phyloP scores from a whole-genome alignment of 2,797 vertebrate genomes.

The Malurus splendens region DNA sequence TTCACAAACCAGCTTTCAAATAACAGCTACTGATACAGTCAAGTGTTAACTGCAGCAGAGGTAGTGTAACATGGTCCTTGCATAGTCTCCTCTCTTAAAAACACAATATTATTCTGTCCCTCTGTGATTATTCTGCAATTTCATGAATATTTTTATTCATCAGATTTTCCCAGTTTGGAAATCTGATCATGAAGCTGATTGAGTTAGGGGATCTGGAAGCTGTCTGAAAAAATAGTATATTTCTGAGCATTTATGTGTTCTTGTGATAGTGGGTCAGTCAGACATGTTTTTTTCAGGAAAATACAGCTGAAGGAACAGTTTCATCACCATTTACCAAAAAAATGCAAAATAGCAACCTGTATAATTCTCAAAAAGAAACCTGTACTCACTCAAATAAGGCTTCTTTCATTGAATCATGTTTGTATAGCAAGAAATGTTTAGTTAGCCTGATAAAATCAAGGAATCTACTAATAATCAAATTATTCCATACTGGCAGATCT shows the following conservation, averaged over 20 bases:
- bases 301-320: not conserved
- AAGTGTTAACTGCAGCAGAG: not conserved
- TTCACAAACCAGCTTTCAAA: not conserved
- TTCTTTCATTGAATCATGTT: not conserved
- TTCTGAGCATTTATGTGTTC: not conserved
- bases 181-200: not conserved
- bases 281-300: not conserved
- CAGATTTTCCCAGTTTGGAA: constrained; percentile 35
- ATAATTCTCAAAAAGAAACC: not conserved
- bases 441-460: not conserved
- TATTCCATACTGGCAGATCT: not conserved
- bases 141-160: not conserved
- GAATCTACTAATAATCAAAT: not conserved
- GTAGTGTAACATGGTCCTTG: not conserved
- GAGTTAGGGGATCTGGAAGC: not conserved
- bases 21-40: not conserved
- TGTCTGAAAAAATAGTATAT: not conserved
- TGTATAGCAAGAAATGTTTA: not conserved
- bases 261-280: not conserved
- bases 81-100: not conserved
- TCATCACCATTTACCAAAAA: not conserved
- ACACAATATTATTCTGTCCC: not conserved
- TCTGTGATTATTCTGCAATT: not conserved
- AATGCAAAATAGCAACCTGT: not conserved
- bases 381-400: not conserved